Conservation (phyloP, 2,113 vertebrate genomes). For the Speoplatyrhinus poulsoni region DNA sequence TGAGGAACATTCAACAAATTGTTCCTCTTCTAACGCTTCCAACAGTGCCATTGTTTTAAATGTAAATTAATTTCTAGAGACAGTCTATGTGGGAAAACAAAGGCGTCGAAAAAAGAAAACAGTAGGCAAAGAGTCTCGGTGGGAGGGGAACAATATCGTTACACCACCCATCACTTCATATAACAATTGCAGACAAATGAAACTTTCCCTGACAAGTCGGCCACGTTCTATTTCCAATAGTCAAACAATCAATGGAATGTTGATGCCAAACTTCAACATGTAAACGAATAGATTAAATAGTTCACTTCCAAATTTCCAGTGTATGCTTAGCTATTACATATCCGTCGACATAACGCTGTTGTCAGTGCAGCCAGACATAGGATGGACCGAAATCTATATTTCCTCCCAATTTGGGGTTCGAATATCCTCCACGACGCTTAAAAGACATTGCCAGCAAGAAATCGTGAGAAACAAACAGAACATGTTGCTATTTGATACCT, state of each 20-base stretch:
- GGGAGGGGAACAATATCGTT: not conserved
- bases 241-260: not conserved
- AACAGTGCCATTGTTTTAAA: no score
- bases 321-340: conserved; percentile 18
- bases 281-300: conserved; percentile 7
- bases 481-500: conserved; percentile 64
- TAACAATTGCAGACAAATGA: conserved; percentile 30
- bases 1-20: no score
- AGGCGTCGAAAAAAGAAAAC: no score
- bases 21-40: no score
- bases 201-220: conserved; percentile 52
- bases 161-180: conserved; percentile 23
- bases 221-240: not conserved
- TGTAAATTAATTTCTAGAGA: no score
- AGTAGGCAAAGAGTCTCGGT: no score
- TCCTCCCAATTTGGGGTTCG: not conserved
- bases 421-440: not conserved
- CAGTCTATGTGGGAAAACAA: no score
- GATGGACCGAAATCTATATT: conserved; percentile 40
- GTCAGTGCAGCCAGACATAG: conserved; percentile 53
- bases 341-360: conserved; percentile 65
- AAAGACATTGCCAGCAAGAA: not conserved
- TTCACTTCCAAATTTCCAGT: not conserved
- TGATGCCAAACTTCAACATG: not conserved
- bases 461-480: not conserved